phyloP scores from a whole-genome alignment of 1,140 invertebrate genomes.

The Polyergus mexicanus region DNA sequence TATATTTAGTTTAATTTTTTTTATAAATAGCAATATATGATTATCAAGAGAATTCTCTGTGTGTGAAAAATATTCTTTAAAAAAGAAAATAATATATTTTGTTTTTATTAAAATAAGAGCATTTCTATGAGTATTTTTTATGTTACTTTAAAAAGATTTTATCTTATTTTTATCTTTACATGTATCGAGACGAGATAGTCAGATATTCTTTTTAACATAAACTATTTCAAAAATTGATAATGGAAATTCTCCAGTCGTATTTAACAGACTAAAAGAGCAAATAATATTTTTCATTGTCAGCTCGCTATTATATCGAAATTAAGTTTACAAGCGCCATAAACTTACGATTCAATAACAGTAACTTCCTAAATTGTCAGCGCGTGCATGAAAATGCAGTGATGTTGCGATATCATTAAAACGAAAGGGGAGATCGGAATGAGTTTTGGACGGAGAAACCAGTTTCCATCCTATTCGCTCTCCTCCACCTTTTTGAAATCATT shows the following conservation, averaged over 20 bases:
- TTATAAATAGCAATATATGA: neutral
- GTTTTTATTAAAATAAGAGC: neutral
- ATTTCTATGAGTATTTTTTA: neutral
- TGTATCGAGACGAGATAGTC: neutral
- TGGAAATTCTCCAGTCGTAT: slow-evolving; percentile 24
- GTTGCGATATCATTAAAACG: slow-evolving; percentile 53
- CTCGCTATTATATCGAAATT: slow-evolving; percentile 38
- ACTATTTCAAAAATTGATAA: slow-evolving; percentile 30
- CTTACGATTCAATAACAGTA: slow-evolving; percentile 60
- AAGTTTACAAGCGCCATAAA: slow-evolving; percentile 41
- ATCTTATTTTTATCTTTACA: neutral
- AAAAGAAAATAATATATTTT: neutral
- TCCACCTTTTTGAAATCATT: slow-evolving; percentile 34
- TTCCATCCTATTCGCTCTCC: slow-evolving; percentile 16
- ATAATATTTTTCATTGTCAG: slow-evolving; percentile 51
- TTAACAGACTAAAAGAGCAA: slow-evolving; percentile 45
- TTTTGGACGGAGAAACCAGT: slow-evolving; percentile 47
- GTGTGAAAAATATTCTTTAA: neutral
- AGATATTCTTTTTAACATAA: slow-evolving; percentile 2
- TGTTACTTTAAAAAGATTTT: slow-evolving; percentile 12
- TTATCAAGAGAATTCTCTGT: neutral
- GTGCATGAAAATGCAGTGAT: slow-evolving; percentile 52
- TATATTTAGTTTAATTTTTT: neutral
- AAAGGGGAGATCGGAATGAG: slow-evolving; percentile 49
- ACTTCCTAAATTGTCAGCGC: slow-evolving; percentile 56